Evolutionary conservation across 2,113 vertebrate genomes (phyloP).

Genomic region (Riparia riparia): DNA sequence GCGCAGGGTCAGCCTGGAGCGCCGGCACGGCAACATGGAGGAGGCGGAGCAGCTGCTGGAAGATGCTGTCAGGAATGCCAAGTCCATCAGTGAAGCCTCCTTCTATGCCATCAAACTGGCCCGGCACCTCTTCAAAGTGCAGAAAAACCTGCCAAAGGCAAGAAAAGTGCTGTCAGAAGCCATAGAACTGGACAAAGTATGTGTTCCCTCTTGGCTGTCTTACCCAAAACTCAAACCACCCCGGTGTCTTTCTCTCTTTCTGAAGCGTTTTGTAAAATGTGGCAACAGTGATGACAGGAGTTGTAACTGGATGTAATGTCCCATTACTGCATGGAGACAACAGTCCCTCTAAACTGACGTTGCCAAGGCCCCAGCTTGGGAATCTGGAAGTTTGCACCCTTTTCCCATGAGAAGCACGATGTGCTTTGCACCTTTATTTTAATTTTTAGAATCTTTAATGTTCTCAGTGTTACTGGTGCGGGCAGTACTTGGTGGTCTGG

Average conservation of each 20-base stretch:
- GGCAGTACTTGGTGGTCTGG: background rate
- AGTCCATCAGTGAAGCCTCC: constrained; percentile 82
- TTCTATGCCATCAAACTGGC: constrained; percentile 96
- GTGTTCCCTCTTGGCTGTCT: constrained; percentile 24
- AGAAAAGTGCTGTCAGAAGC: constrained; percentile 93
- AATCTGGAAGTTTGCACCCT: background rate
- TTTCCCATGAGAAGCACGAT: background rate
- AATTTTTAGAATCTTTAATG: rapidly evolving
- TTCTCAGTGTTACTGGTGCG: rapidly evolving
- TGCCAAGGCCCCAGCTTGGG: constrained; percentile 48
- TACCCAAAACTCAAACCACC: background rate
- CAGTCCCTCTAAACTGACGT: constrained; percentile 87
- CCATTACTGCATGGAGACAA: constrained; percentile 76
- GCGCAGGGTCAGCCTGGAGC: constrained; percentile 93
- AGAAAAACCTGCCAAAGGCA: constrained; percentile 89
- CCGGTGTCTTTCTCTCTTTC: background rate
- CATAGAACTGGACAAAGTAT: constrained; percentile 93
- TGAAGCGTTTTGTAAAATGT: rapidly evolving
- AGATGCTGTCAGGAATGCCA: constrained; percentile 89
- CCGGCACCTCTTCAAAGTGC: constrained; percentile 91
- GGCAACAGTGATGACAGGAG: constrained; percentile 81
- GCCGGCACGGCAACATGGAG: constrained; percentile 93
- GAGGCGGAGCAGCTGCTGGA: constrained; percentile 89
- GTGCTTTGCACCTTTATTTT: background rate
- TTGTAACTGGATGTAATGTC: constrained; percentile 53